Evolutionary conservation across 1,140 invertebrate genomes (phyloP), one percentile per base, ranked within the genome.

Genomic region (Lamellibrachia luymesi): DNA sequence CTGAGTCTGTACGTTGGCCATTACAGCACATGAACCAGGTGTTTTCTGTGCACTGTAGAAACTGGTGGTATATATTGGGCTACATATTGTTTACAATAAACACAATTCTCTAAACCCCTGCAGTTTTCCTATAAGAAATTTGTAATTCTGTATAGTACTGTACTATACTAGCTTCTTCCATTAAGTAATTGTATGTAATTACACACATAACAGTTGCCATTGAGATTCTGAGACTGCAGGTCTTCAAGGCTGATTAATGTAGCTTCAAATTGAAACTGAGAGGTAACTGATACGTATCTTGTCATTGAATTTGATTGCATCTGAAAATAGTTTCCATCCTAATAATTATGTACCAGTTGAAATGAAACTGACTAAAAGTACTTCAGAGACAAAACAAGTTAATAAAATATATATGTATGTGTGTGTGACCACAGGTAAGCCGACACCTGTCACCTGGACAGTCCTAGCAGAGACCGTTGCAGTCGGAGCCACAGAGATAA

Each of bases 361-460:
- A n/a, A 80, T 80, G 5, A 80, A 80, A 80, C 64, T 2, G 2
- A 91, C 92, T 90, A 94, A 95, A 93, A 89, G 96, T 10, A 95
- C 96, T 90, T 93, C 96, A 50, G 91, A 95, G 49, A 94, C 95
- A 8, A 95, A 96, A 91, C 95, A 95, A 64, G 96, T 96, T 38
- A 94, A 96, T 52, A 95, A 96, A 38, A 95, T 94, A 13, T 38
- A 38, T 95, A 96, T 92, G 95, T 95, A 13, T 95, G 96, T 51
- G 50, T 94, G 10, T 93, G 64, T 80, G 64, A 80, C 17, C 64
- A 80, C 64, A 80, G 64, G 64, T 80, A 80, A 80, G 64, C 64
- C 64, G 64, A 80, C 64, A 80, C 64, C 64, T 80, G 64, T 80
- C 50, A 92, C 92, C 49, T 92, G 92, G 92, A 92, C 92, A 1